phyloP scores from a whole-genome alignment of 1,140 invertebrate species.

The Zelostemma sp. region DNA sequence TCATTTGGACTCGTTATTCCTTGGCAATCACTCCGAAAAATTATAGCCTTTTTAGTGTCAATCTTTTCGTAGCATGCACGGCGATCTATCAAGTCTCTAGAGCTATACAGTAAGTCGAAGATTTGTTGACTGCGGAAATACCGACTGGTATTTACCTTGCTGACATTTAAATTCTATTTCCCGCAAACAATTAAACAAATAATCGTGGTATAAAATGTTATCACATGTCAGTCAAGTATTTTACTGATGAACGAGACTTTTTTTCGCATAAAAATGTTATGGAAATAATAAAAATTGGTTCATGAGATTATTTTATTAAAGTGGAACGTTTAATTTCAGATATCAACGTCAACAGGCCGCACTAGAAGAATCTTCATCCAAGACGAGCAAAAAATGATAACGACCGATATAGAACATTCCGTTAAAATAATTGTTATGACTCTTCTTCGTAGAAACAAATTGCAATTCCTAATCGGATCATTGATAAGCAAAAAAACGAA shows the following conservation, averaged over 20 bases:
- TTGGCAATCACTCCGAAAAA: constrained; percentile 96
- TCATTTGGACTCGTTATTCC: constrained; percentile 90
- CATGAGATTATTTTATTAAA: neutral
- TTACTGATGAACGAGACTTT: neutral
- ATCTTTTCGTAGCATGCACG: constrained; percentile 91
- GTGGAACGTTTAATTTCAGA: constrained; percentile 22
- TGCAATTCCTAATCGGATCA: neutral
- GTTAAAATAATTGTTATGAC: constrained; percentile 12
- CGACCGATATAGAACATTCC: constrained; percentile 19
- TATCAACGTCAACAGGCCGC: constrained; percentile 29
- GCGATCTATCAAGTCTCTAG: constrained; percentile 85
- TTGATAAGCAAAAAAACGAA: neutral
- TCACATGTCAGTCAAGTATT: no score
- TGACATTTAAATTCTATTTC: neutral
- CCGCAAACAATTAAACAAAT: neutral
- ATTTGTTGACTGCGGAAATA: neutral
- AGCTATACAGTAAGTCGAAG: constrained; percentile 71
- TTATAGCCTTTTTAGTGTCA: constrained; percentile 92
- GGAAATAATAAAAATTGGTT: constrained; percentile 1
- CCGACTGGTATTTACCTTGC: neutral
- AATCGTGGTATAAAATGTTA: no score
- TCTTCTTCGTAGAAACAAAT: constrained; percentile 1
- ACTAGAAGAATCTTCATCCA: neutral
- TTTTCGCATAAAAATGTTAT: no score
- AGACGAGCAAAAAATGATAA: constrained; percentile 18